Base-by-base conservation (phyloP, 2,797 vertebrate species). In the Chelidonichthys spinosus region DNA sequence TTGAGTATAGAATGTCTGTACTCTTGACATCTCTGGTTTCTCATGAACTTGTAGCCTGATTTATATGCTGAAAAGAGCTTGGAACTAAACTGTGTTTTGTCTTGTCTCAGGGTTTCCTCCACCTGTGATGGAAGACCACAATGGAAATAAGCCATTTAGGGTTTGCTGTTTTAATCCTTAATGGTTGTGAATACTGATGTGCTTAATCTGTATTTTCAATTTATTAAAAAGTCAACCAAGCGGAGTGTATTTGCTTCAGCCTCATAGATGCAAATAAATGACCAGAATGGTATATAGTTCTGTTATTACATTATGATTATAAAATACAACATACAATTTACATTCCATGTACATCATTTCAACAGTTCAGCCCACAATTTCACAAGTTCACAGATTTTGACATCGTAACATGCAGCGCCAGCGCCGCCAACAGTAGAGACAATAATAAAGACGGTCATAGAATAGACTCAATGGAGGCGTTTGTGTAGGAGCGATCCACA, bases 381-480 rank as follows among this genome's bases (percentile, higher is more conserved):
- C 33, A 4, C 42, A 42, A 7, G 25, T 54, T 25, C 39, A 43
- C 14, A 73, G 7, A 39, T 60, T 63, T 47, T 37, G 15, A 82
- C 62, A 69, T 2, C 1, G 2, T 53, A 63, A 40, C 1, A 52
- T 46, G 91, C 83, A 92, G 92, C 76, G 91, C 94, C 94, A 90
- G 93, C 92, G 67, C 91, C 83, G 76, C 88, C 44, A 44, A 65
- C 39, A 56, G 44, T 15, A 6, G 5, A 64, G 7, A 0, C 65
- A 2, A 66, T 0, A 6, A 7, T n/a, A n/a, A 87, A 67, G 49
- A 87, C 8, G 2, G 15, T 94, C 85, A 95, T 66, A 94, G 85
- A 54, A 90, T 81, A 18, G 93, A 95, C 78, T 96, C 95, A 70
- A 91, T 50, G 37, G 94, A 92, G 79, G 88, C 79, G 73, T 93